Base-by-base conservation (phyloP, 2,888 invertebrate genomes). In the Folsomia manolachei region DNA sequence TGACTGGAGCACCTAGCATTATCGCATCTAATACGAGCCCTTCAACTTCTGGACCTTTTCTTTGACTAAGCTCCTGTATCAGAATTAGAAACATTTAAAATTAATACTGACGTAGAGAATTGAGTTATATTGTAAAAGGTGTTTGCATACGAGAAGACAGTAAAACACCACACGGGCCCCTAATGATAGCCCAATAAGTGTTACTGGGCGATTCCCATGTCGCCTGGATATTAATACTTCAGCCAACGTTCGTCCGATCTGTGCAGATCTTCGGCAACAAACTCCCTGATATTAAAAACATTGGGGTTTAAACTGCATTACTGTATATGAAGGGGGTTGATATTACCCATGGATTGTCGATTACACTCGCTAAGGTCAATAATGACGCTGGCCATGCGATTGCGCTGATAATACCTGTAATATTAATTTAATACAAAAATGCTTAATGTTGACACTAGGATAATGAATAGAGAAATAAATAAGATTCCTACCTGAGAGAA, bases 91-190 rank as follows among this genome's bases (percentile, higher is more conserved):
- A 52, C 56, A 65, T 39, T 70, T 60, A 52, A 69, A 64, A n/a
- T 19, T 18, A n/a, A n/a, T n/a, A n/a, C n/a, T n/a, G n/a, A n/a
- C n/a, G n/a, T n/a, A n/a, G n/a, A n/a, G n/a, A n/a, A n/a, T n/a
- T n/a, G 24, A 56, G 25, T 56, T 27, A 26, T 56, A 53, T 27
- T 11, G 61, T 61, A 39, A 24, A 21, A 39, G 9, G 9, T 52
- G n/a, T n/a, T n/a, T n/a, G n/a, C 80, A 72, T 79, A 88, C 87
- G 80, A 87, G 83, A 24, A 90, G 84, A 82, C 89, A 90, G 81
- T 88, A 88, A 82, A 87, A 90, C 75, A 90, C 88, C 53, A 89
- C 89, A 71, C 89, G 83, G 1, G 89, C 89, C n/a, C 90, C 90
- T 18, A 90, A 84, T 79, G 88, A 88, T 82, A 88, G 89, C 2